Percentiles rank a stretch among this genome's conserved stretches.
Conservation (phyloP, 2,888 invertebrate genomes). For the Apamea epomidion region DNA sequence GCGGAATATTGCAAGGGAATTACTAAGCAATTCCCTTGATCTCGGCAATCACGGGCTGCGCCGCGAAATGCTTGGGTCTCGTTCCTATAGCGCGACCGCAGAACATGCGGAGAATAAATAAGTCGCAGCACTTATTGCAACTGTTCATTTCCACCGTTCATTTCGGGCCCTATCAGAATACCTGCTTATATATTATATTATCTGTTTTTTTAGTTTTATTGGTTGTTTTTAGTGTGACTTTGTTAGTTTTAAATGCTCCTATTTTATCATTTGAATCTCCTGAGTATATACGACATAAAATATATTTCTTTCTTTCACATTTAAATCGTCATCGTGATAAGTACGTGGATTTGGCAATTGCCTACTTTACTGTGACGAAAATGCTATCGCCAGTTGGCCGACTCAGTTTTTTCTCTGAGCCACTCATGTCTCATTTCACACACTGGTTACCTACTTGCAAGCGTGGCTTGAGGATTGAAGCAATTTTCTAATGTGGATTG, state of each 20-base stretch:
- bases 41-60: slow-evolving; percentile 67
- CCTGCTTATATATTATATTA: too few species aligned
- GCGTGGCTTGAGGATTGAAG: not conserved
- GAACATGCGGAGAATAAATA: not conserved
- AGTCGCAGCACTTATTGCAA: not conserved
- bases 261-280: too few species aligned
- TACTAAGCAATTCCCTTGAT: slow-evolving; percentile 74
- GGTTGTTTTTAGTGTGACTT: too few species aligned
- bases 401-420: too few species aligned
- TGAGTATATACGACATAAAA: too few species aligned
- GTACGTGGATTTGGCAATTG: not conserved
- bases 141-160: not conserved
- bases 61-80: slow-evolving; percentile 60
- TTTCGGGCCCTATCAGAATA: too few species aligned
- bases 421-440: not conserved
- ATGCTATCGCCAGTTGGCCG: not conserved
- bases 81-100: slow-evolving; percentile 30
- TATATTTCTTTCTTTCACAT: not conserved
- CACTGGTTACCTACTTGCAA: not conserved
- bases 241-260: too few species aligned
- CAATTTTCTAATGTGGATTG: not conserved
- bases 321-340: not conserved
- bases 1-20: slow-evolving; percentile 72
- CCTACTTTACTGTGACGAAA: not conserved
- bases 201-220: too few species aligned